Evolutionary conservation across 2,888 invertebrate genomes (phyloP).

Genomic region (Carterocephalus palaemon): DNA sequence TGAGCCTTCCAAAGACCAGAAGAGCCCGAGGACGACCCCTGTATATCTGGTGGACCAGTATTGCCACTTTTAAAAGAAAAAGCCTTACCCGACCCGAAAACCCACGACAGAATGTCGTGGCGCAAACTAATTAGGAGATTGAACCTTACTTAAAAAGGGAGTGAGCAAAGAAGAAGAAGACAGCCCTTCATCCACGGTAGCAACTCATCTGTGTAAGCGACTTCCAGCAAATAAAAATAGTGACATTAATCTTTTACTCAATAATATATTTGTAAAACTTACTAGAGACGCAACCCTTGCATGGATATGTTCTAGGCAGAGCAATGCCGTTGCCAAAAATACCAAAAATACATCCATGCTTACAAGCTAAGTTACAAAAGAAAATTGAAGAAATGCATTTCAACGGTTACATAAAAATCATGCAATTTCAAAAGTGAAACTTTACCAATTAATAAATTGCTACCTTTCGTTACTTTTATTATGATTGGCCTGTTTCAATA

Average conservation of each 20-base stretch:
- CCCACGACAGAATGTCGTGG: too few relatives aligned
- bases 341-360: slow-evolving; percentile 1
- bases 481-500: slow-evolving; percentile 3
- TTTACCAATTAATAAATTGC: neutral
- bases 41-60: too few relatives aligned
- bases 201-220: too few relatives aligned
- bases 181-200: too few relatives aligned
- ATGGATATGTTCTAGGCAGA: slow-evolving; percentile 24
- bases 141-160: neutral
- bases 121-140: too few relatives aligned
- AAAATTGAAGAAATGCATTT: neutral
- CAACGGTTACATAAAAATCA: too few relatives aligned
- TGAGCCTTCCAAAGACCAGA: too few relatives aligned
- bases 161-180: neutral
- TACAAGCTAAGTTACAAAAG: neutral
- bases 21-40: too few relatives aligned
- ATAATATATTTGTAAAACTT: slow-evolving; percentile 7
- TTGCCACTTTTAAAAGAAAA: too few relatives aligned
- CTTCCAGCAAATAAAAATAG: too few relatives aligned
- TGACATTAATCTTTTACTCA: neutral
- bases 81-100: too few relatives aligned
- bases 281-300: slow-evolving; percentile 35
- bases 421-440: too few relatives aligned
- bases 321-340: neutral
- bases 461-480: slow-evolving; percentile 2